Evolutionary conservation across 2,888 invertebrate species (phyloP), one percentile per base, ranked within the genome.

Genomic region (Myopa testacea): DNA sequence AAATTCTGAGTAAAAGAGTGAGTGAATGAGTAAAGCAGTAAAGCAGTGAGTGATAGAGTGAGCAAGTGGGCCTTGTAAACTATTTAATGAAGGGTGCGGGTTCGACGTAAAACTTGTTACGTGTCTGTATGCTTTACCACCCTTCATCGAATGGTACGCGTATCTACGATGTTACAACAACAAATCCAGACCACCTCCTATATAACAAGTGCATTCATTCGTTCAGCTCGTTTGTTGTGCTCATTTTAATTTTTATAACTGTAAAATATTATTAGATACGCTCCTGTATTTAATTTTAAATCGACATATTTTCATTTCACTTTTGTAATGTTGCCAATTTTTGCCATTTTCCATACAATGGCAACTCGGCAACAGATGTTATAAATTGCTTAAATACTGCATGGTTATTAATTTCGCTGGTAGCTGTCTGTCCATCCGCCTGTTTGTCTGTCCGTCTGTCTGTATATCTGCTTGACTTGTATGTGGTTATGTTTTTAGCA

Each of bases 1-100:
- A 80, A 82, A 83, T 82, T 82, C 82, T 82, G 81, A 81, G 45
- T 80, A 3, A 50, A 8, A 14, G 50, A 50, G 50, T 50, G 50
- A 50, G 3, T 50, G 50, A 50, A 3, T 50, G 26, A 26, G 26
- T n/a, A n/a, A n/a, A n/a, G n/a, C n/a, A n/a, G n/a, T n/a, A n/a
- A n/a, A n/a, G n/a, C n/a, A n/a, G 26, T 26, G 26, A 26, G 26
- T 26, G 26, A 2, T 1, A 26, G 26, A 26, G 26, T 26, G 26
- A 26, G 26, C 26, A 26, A 26, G 26, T 26, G 26, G 26, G 26
- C 2, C 26, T 26, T 26, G 26, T 26, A 26, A 26, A 26, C 26
- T 26, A 26, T 26, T 26, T 26, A 26, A 26, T 26, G 26, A 26
- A 26, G 26, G 26, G 26, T 26, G 26, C 26, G 26, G 26, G 26